Percentiles rank a stretch among this genome's conserved stretches.
These are phyloP conservation scores for Brachionus plicatilis DNA, from an alignment of 1,140 invertebrate genomes.

Conservation along the genomic window DNA sequence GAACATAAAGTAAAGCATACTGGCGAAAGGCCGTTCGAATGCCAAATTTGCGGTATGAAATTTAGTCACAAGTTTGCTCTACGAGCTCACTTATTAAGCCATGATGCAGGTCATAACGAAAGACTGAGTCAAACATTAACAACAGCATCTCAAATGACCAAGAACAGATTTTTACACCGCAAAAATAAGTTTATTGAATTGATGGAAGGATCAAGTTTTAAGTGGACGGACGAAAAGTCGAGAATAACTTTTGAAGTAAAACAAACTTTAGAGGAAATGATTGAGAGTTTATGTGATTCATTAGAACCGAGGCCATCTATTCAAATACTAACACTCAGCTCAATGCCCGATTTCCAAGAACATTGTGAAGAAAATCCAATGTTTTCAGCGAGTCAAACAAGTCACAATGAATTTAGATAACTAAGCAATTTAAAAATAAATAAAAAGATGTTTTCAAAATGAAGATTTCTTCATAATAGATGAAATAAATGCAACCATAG, in stretches of 20 bases:
- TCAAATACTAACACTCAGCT: background rate
- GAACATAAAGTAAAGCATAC: slow-evolving; percentile 71
- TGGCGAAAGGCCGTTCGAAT: slow-evolving; percentile 93
- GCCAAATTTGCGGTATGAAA: slow-evolving; percentile 70
- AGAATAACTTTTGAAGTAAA: background rate
- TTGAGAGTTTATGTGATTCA: background rate
- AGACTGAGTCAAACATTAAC: background rate
- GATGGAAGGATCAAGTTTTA: background rate
- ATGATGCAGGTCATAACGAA: background rate
- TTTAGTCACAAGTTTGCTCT: slow-evolving; percentile 47
- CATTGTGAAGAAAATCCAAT: background rate
- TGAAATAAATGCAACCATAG: background rate
- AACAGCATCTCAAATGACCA: slow-evolving; percentile 1
- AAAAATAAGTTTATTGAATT: background rate
- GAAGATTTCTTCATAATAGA: background rate
- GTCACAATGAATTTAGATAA: background rate
- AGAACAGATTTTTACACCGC: slow-evolving; percentile 1
- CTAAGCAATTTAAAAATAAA: background rate
- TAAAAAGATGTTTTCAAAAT: background rate
- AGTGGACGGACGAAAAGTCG: background rate
- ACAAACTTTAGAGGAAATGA: background rate
- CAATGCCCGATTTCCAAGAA: background rate
- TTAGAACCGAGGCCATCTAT: background rate
- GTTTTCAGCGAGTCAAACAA: background rate
- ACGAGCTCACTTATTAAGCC: background rate